These are phyloP conservation scores for Brachyrhaphis roseni DNA, from an alignment of 2,797 vertebrate species.

Conservation along the genomic window DNA sequence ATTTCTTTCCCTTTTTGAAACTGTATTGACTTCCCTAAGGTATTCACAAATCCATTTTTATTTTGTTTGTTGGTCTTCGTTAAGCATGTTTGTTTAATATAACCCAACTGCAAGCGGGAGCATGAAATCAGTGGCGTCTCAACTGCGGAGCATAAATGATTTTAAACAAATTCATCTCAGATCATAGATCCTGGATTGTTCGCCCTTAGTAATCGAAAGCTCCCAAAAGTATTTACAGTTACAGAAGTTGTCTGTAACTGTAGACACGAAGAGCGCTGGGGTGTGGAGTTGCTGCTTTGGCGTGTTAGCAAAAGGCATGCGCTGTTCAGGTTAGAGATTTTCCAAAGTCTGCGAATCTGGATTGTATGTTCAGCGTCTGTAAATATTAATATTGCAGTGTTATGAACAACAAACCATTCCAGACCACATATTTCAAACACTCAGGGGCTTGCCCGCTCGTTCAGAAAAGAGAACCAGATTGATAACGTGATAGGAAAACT, in stretches of 20 bases:
- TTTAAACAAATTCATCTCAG: conserved; percentile 18
- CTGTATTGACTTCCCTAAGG: not conserved
- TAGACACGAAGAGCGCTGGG: conserved; percentile 50
- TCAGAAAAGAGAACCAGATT: conserved; percentile 13
- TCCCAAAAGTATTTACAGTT: conserved; percentile 60
- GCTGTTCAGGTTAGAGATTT: conserved; percentile 60
- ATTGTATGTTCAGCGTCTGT: conserved; percentile 31
- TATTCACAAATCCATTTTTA: not conserved
- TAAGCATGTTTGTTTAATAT: conserved; percentile 4
- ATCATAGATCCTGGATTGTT: conserved; percentile 37
- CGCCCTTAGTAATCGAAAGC: conserved; percentile 49
- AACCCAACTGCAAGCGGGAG: not conserved
- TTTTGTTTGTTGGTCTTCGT: not conserved
- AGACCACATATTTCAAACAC: conserved; percentile 49
- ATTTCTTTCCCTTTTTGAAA: not conserved
- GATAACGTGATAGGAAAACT: conserved; percentile 5
- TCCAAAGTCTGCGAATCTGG: conserved; percentile 33
- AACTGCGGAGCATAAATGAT: conserved; percentile 13
- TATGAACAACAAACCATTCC: conserved; percentile 40
- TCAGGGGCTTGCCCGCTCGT: conserved; percentile 39
- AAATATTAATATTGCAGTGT: conserved; percentile 47
- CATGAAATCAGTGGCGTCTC: conserved; percentile 16
- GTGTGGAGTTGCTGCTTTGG: conserved; percentile 41
- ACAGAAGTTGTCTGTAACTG: conserved; percentile 51
- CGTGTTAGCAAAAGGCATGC: conserved; percentile 46